Evolutionary conservation across 2,113 vertebrate species (phyloP).

Genomic region (Promerops cafer): DNA sequence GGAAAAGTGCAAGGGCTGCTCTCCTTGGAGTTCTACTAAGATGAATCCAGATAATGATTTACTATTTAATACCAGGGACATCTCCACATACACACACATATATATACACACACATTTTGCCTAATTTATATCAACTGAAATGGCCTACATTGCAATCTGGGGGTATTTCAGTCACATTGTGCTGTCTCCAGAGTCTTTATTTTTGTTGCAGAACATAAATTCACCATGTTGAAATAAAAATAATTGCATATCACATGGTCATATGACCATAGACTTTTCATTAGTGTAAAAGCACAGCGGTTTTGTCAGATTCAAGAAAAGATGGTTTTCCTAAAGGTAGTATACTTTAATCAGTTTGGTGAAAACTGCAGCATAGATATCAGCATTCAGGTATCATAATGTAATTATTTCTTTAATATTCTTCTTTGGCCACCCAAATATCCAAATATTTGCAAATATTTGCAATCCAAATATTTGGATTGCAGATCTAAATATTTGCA

Average conservation of each 20-base stretch:
- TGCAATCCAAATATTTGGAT: background rate
- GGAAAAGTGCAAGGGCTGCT: background rate
- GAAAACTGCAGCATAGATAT: background rate
- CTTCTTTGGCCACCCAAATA: background rate
- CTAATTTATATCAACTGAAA: background rate
- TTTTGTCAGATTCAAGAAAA: background rate
- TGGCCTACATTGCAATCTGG: background rate
- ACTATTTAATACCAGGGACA: background rate
- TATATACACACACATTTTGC: background rate
- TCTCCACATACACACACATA: background rate
- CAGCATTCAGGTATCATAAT: background rate
- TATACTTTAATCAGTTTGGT: background rate
- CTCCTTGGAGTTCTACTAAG: background rate
- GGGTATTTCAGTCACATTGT: background rate
- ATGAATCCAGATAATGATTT: background rate
- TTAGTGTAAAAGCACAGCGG: accelerated
- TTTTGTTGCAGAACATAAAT: background rate
- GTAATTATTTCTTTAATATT: background rate
- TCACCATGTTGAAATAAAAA: background rate
- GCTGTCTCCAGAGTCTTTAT: background rate
- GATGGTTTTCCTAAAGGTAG: accelerated
- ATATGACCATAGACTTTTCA: background rate
- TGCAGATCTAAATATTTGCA: background rate
- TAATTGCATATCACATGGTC: background rate
- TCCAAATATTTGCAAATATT: background rate